Percentiles rank a stretch among this genome's conserved stretches.
Conservation (phyloP, 2,113 vertebrate genomes). For the Bubo scandiacus region DNA sequence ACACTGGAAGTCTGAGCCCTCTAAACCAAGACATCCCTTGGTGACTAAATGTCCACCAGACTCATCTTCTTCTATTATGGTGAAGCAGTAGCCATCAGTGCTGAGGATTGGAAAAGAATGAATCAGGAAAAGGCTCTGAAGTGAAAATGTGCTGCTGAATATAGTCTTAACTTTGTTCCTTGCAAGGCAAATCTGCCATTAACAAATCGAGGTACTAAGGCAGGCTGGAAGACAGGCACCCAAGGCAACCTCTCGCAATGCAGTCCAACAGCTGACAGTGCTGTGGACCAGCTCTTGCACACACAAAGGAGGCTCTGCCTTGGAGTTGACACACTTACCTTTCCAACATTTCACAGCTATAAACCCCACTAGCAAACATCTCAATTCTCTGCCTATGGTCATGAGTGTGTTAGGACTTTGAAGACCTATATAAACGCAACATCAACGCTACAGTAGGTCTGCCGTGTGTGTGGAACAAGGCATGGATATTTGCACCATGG, state of each 20-base stretch:
- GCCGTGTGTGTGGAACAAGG: neutral
- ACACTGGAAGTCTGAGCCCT: conserved; percentile 94
- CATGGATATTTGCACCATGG: neutral
- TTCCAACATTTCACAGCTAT: neutral
- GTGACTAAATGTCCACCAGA: conserved; percentile 84
- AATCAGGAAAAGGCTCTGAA: neutral
- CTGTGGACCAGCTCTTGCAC: neutral
- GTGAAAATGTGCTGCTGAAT: neutral
- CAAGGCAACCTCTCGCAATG: neutral
- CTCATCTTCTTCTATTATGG: conserved; percentile 94
- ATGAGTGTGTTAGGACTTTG: neutral
- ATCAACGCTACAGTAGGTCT: neutral
- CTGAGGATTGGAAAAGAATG: conserved; percentile 69
- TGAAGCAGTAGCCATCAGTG: conserved; percentile 96
- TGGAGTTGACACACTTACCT: neutral
- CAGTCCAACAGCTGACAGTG: neutral
- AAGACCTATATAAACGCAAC: neutral
- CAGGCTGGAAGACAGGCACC: neutral
- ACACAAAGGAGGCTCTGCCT: neutral
- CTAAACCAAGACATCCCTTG: conserved; percentile 90
- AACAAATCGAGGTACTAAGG: rapidly evolving
- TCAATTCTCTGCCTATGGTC: neutral
- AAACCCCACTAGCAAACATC: neutral
- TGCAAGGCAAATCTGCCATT: neutral
- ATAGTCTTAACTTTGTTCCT: neutral